Evolutionary conservation across 2,113 vertebrate species (phyloP), one percentile per base, ranked within the genome.

Genomic region (Hemibagrus wyckioides): DNA sequence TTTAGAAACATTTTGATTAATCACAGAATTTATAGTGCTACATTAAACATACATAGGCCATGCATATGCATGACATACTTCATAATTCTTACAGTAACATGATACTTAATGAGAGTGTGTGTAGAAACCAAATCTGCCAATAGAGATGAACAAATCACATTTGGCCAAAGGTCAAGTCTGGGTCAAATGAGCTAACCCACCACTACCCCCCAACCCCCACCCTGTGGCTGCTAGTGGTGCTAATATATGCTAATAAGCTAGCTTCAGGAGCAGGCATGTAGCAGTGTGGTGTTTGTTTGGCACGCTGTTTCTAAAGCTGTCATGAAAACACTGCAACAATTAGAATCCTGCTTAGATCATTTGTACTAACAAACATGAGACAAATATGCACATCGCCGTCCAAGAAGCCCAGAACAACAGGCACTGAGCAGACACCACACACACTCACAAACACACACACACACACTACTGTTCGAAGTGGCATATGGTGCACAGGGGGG

Each of bases 401-500:
- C 83, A 83, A 85, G 36, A 67, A 88, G 41, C 63, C 17, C 48
- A 36, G 56, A 79, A 84, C 39, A 85, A 81, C 80, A 75, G 54
- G 79, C 59, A 41, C 15, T 28, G 63, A 89, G 82, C 11, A 54
- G 25, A 30, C 61, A 67, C 39, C 83, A 84, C 67, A 73, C 83
- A 52, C 48, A 54, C 82, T 71, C 81, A 83, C 83, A 75, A 67
- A 75, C 77, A 79, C 50, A 54, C 44, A n/a, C 82, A 83, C 81
- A 83, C 83, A 57, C 50, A 57, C 10, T 48, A 52, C 63, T 71
- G 30, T 75, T 85, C 48, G 48, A 82, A 80, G 80, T 79, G 84
- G 61, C 89, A 91, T 89, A 91, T 90, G 90, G 90, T 83, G 81
- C 69, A 80, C 84, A 69, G 71, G 86, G 87, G 86, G 73, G 69